Conservation (phyloP, 2,797 vertebrate genomes). For the Gallirallus australis region DNA sequence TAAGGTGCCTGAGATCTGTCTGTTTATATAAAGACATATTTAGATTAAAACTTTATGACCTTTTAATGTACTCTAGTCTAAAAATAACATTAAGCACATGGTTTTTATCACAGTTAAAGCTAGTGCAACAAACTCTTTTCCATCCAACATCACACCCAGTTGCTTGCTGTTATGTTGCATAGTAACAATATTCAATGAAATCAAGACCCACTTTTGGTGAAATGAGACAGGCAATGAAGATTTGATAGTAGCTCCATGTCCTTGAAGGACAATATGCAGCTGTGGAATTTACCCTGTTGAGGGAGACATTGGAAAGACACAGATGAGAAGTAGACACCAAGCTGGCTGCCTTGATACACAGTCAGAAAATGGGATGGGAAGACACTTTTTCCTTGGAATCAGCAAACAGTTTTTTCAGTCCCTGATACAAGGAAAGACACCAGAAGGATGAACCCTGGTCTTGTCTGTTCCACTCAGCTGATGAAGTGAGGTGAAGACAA, state of each 20-base stretch:
- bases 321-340: neutral
- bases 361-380: neutral
- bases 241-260: neutral
- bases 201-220: neutral
- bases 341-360: no score
- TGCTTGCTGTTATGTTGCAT: slow-evolving; percentile 36
- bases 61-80: slow-evolving; percentile 56
- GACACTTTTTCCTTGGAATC: neutral
- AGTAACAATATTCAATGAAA: slow-evolving; percentile 6
- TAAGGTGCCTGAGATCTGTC: slow-evolving; percentile 8
- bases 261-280: neutral
- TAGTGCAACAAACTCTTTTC: slow-evolving; percentile 23
- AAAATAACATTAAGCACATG: slow-evolving; percentile 67
- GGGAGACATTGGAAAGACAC: neutral
- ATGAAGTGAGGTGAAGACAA: neutral
- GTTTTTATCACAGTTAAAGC: slow-evolving; percentile 49
- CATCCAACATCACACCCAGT: slow-evolving; percentile 37
- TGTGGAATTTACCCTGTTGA: neutral
- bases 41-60: slow-evolving; percentile 61
- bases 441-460: neutral
- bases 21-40: slow-evolving; percentile 46
- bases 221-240: slow-evolving; percentile 9
- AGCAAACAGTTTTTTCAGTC: neutral
- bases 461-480: neutral
- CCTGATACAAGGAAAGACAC: neutral